Conservation (phyloP, 2,888 invertebrate genomes). For the Buathra laborator region DNA sequence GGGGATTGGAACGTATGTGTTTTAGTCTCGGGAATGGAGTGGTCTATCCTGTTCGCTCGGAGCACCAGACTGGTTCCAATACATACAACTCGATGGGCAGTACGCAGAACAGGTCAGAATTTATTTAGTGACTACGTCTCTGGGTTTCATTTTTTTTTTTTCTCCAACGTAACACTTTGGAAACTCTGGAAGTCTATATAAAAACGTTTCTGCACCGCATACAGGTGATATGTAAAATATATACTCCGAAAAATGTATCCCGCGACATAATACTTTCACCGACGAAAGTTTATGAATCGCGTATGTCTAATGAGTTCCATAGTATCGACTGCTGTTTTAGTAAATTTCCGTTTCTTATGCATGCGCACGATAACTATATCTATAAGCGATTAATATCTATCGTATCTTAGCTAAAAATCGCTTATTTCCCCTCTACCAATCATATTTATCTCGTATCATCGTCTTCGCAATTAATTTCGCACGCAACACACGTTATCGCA, state of each 20-base stretch:
- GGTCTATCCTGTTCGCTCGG: slow-evolving; percentile 92
- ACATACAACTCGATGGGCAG: slow-evolving; percentile 96
- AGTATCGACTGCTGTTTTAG: slow-evolving; percentile 45
- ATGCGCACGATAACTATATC: slow-evolving; percentile 53
- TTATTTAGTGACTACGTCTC: slow-evolving; percentile 73
- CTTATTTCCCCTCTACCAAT: neutral
- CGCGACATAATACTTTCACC: slow-evolving; percentile 6
- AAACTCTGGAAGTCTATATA: slow-evolving; percentile 71
- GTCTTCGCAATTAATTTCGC: slow-evolving; percentile 1
- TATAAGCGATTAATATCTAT: slow-evolving; percentile 2
- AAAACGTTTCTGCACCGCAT: slow-evolving; percentile 34
- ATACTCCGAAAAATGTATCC: neutral
- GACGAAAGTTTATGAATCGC: slow-evolving; percentile 29
- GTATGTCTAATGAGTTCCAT: slow-evolving; percentile 54
- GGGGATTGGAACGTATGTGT: slow-evolving; percentile 82
- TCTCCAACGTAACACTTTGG: slow-evolving; percentile 14
- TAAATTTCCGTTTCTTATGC: slow-evolving; percentile 27
- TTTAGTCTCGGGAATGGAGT: slow-evolving; percentile 96
- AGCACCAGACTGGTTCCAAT: slow-evolving; percentile 89
- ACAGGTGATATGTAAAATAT: neutral
- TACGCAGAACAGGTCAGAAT: slow-evolving; percentile 93
- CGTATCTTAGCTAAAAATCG: slow-evolving; percentile 22
- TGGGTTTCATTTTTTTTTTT: slow-evolving; percentile 25
- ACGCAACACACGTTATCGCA: slow-evolving; percentile 8
- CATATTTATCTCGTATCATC: neutral